Evolutionary conservation across 2,888 invertebrate genomes (phyloP).

Genomic region (Loripinus fragilis): DNA sequence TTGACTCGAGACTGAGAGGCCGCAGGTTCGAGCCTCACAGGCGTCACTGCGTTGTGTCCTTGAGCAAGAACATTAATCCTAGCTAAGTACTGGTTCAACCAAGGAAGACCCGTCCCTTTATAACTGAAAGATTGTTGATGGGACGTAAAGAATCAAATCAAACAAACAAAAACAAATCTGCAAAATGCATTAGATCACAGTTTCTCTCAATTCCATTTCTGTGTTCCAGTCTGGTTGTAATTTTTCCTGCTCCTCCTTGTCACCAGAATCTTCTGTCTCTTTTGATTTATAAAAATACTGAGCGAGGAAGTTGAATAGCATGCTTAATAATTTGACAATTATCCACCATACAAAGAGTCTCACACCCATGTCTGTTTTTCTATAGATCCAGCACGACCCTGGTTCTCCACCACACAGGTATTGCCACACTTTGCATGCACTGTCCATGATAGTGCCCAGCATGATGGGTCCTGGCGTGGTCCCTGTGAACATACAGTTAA

Average conservation of each 20-base stretch:
- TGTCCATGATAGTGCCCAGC: constrained; percentile 65
- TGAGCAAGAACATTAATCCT: too few relatives aligned
- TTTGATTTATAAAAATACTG: constrained; percentile 59
- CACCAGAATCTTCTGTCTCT: constrained; percentile 6
- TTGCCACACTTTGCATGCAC: constrained; percentile 66
- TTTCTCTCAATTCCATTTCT: constrained; percentile 27
- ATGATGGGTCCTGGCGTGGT: constrained; percentile 66
- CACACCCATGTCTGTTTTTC: constrained; percentile 63
- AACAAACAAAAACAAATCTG: too few relatives aligned
- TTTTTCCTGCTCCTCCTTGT: constrained; percentile 7
- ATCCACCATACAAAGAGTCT: constrained; percentile 67
- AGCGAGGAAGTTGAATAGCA: constrained; percentile 60
- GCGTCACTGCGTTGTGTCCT: too few relatives aligned
- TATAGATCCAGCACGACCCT: constrained; percentile 66
- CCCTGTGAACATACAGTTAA: constrained; percentile 47
- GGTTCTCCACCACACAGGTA: constrained; percentile 44
- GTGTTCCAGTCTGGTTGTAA: neutral
- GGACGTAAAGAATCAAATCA: too few relatives aligned
- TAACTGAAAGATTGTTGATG: too few relatives aligned
- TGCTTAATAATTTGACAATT: constrained; percentile 50
- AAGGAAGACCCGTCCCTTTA: too few relatives aligned
- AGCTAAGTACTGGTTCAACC: too few relatives aligned
- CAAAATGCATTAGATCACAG: constrained; percentile 22
- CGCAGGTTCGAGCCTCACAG: too few relatives aligned
- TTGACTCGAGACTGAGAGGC: too few relatives aligned